Evolutionary conservation across 2,888 invertebrate genomes (phyloP).

Genomic region (Plagodis dolabraria): DNA sequence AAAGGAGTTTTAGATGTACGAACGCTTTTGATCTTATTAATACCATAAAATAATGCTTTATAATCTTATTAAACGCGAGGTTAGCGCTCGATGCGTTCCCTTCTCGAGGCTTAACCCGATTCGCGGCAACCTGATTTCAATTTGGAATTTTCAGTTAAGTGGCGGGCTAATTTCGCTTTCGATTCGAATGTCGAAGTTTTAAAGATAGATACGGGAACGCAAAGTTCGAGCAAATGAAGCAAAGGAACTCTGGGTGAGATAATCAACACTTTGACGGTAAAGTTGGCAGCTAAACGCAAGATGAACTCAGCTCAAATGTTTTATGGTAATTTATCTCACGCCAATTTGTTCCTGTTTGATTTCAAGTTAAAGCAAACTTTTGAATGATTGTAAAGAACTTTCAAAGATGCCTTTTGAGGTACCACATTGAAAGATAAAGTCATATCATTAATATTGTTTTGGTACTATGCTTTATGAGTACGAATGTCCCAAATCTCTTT

Average conservation of each 20-base stretch:
- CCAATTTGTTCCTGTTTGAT: slow-evolving; percentile 75
- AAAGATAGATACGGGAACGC: slow-evolving; percentile 37
- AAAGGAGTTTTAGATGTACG: slow-evolving; percentile 85
- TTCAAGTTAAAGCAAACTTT: slow-evolving; percentile 71
- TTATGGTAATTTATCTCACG: slow-evolving; percentile 82
- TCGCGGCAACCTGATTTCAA: slow-evolving; percentile 64
- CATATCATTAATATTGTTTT: slow-evolving; percentile 2
- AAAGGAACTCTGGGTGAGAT: slow-evolving; percentile 74
- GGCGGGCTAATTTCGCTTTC: slow-evolving; percentile 36
- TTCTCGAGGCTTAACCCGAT: slow-evolving; percentile 59
- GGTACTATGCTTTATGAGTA: slow-evolving; percentile 17
- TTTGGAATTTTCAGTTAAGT: slow-evolving; percentile 60
- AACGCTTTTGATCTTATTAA: slow-evolving; percentile 91
- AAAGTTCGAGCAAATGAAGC: slow-evolving; percentile 71
- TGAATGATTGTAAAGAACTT: slow-evolving; percentile 58
- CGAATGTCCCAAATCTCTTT: slow-evolving; percentile 47
- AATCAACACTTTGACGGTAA: slow-evolving; percentile 70
- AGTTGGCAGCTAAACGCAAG: slow-evolving; percentile 80
- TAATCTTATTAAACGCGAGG: slow-evolving; percentile 91
- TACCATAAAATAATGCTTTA: slow-evolving; percentile 90
- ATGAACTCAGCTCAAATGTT: slow-evolving; percentile 77
- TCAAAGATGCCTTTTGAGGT: slow-evolving; percentile 49
- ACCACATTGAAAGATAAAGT: slow-evolving; percentile 19
- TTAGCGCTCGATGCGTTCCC: slow-evolving; percentile 84
- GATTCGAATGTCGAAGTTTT: slow-evolving; percentile 49